Base-by-base conservation (phyloP, 2,888 invertebrate species). In the Sarcophaga rosellei region DNA sequence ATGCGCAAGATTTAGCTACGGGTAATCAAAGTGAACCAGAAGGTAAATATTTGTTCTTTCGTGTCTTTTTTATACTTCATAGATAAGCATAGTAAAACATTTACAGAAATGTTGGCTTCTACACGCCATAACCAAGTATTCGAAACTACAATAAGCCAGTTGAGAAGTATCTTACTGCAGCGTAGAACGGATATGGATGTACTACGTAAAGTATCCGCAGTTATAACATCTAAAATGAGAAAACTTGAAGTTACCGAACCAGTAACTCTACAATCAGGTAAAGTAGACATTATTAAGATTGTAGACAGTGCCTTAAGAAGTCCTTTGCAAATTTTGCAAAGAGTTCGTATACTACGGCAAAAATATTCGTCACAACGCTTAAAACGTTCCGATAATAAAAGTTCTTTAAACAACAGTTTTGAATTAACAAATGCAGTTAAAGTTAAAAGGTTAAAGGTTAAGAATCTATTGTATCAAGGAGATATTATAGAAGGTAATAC, bases 401-500 rank as follows among this genome's bases (percentile, higher is more conserved):
- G 21, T 0, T 45, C 57, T 0, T 66, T 45, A 6, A 76, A 85
- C 88, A 88, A 75, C 88, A 89, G 3, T 78, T 74, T 25, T 88
- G 84, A 74, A 87, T 74, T 76, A 25, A 87, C 88, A 5, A 82
- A 79, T 21, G 77, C 57, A 20, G 87, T 91, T 3, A 91, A 89
- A 11, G 90, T 89, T 1, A 74, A 82, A 0, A 89, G 85, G 1
- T 73, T 92, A 69, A 88, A 87, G 44, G 92, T 92, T 3, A 77
- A 89, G 4, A 91, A 92, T 86, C 88, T 92, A 0, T 86, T 92
- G 10, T 92, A 91, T 63, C 74, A 88, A 3, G 90, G 89, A 0
- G 88, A 89, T 45, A 68, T 92, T 8, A 70, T 92, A 73, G 86
- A 89, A 87, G 92, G 92, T 92, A 81, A 65, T 8, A 4, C 21